Conservation (phyloP, 2,888 invertebrate species). For the Philereme vetulata region DNA sequence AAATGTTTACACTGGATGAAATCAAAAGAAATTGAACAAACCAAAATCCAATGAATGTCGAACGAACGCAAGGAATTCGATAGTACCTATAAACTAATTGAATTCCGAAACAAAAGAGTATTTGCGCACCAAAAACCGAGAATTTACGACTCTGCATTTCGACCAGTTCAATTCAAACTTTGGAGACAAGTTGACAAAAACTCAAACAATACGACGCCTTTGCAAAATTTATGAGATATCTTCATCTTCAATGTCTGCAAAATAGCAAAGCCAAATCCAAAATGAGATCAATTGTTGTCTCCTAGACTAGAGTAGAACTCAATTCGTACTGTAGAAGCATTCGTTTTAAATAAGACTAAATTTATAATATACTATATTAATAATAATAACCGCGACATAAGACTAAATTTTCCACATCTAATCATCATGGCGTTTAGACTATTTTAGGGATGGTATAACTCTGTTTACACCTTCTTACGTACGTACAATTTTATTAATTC, state of each 20-base stretch:
- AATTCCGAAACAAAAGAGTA: constrained; percentile 17
- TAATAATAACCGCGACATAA: background rate
- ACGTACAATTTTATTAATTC: constrained; percentile 11
- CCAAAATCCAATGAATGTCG: constrained; percentile 1
- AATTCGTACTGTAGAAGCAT: too few relatives aligned
- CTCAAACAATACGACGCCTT: too few relatives aligned
- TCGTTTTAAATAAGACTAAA: background rate
- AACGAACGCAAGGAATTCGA: constrained; percentile 12
- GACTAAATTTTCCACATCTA: constrained; percentile 16
- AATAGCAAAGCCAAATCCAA: too few relatives aligned
- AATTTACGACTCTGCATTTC: too few relatives aligned
- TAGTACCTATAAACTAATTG: constrained; percentile 9
- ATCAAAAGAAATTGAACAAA: background rate
- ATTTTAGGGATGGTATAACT: constrained; percentile 5
- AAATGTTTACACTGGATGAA: background rate
- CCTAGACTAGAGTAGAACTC: too few relatives aligned
- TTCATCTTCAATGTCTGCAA: too few relatives aligned
- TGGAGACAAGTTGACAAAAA: constrained; percentile 4
- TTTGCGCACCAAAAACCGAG: constrained; percentile 17
- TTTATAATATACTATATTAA: too few relatives aligned
- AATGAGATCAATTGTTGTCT: too few relatives aligned
- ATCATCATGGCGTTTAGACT: background rate
- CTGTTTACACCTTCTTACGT: constrained; percentile 9
- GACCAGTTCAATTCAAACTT: background rate
- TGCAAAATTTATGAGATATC: too few relatives aligned